Evolutionary conservation across 2,888 invertebrate genomes (phyloP).

Genomic region (Coecobrya sp.): DNA sequence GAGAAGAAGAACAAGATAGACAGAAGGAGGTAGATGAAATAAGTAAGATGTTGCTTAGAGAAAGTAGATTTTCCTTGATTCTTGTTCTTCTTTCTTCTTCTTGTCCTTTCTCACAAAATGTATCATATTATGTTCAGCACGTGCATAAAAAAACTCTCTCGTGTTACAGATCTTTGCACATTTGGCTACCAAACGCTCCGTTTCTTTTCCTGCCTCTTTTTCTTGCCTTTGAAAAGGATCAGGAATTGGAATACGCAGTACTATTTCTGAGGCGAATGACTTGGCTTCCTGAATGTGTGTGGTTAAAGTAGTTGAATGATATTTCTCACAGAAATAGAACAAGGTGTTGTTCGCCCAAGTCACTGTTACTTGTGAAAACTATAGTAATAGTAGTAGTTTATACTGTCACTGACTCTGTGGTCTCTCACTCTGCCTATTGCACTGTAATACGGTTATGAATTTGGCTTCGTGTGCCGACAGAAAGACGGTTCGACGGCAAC

Average conservation of each 20-base stretch:
- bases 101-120: slow-evolving; percentile 49
- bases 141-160: slow-evolving; percentile 29
- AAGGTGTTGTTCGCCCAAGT: slow-evolving; percentile 13
- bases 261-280: background rate
- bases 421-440: background rate
- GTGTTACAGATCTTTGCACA: slow-evolving; percentile 56
- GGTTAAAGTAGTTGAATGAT: background rate
- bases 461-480: slow-evolving; percentile 75
- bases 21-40: slow-evolving; percentile 27
- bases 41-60: slow-evolving; percentile 54
- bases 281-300: slow-evolving; percentile 21
- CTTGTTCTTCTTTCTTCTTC: slow-evolving; percentile 24
- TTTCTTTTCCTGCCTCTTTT: background rate
- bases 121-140: slow-evolving; percentile 55
- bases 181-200: slow-evolving; percentile 55
- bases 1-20: slow-evolving; percentile 19
- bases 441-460: background rate
- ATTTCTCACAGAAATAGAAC: slow-evolving; percentile 4
- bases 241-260: background rate
- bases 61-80: slow-evolving; percentile 62
- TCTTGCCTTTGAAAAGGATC: slow-evolving; percentile 49
- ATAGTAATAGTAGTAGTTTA: background rate
- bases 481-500: slow-evolving; percentile 81
- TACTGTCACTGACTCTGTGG: background rate
- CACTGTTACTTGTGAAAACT: slow-evolving; percentile 3